Evolutionary conservation across 2,113 vertebrate genomes (phyloP), one percentile per base, ranked within the genome.

Genomic region (Pedionomus torquatus): DNA sequence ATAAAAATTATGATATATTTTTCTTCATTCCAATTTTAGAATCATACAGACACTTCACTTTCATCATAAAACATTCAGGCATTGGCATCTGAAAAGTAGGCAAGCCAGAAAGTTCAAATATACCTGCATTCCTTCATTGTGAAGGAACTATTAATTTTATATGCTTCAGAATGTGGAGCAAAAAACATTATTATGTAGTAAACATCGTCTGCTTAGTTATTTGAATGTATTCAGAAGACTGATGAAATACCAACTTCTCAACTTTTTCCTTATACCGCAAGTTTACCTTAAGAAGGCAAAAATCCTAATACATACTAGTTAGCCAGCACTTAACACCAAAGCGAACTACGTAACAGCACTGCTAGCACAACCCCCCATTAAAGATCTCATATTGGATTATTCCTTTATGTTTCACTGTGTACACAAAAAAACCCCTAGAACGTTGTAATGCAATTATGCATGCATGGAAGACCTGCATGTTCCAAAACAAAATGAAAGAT

Each of bases 401-500:
- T 95, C 81, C 86, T 95, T 93, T 82, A 84, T 89, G 89, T 94
- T 93, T 81, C 95, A 90, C 51, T 74, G 64, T 94, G 46, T 92
- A 88, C 31, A 88, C 75, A 79, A 78, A 43, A 91, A 88, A 17
- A 0, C 0, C 43, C 79, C 52, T 64, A 85, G 80, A 92, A 87
- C 11, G 66, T 43, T 87, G 77, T 94, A 97, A 97, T 90, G 66
- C 87, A 96, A 95, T 96, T 96, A 96, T 25, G 87, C 93, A 96
- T 96, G 91, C 95, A 96, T 81, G 90, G 92, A 94, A 85, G 88
- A 84, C 90, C 60, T 95, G 87, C 81, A 74, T 79, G 90, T 94
- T 97, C 76, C 92, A 97, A 97, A 96, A 93, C 89, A 95, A 95
- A 95, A 94, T 89, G 96, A 96, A 96, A 95, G 89, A 95, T 92